A percentile compares a stretch with the other conserved stretches of the same genome.
phyloP scores from a whole-genome alignment of 2,888 invertebrate genomes.

The Drosophila buzzatii region DNA sequence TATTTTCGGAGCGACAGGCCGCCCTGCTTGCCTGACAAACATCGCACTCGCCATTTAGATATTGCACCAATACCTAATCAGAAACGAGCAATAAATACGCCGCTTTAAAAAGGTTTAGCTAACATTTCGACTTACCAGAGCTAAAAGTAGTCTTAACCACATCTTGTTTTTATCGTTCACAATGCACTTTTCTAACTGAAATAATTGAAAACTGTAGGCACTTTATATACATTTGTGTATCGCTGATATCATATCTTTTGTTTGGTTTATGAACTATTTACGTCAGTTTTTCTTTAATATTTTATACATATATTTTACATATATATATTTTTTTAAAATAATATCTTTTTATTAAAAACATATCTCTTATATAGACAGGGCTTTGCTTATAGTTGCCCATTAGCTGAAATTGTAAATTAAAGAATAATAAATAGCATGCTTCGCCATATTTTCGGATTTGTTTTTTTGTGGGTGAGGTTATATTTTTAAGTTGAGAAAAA shows the following conservation, averaged over 20 bases:
- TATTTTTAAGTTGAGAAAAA: too few species aligned
- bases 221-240: constrained; percentile 30
- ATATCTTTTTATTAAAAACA: not conserved
- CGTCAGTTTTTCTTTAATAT: not conserved
- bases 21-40: constrained; percentile 44
- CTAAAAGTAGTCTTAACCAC: constrained; percentile 43
- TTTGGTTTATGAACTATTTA: constrained; percentile 3
- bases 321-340: too few species aligned
- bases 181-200: constrained; percentile 31
- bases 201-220: not conserved
- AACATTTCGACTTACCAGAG: constrained; percentile 52
- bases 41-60: constrained; percentile 48
- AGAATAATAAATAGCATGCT: too few species aligned
- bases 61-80: constrained; percentile 42
- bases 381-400: not conserved
- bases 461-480: too few species aligned
- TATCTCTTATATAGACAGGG: not conserved
- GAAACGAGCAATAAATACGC: not conserved
- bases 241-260: constrained; percentile 28
- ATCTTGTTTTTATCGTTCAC: constrained; percentile 23
- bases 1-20: constrained; percentile 60
- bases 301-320: too few species aligned
- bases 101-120: too few species aligned
- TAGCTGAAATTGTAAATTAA: not conserved
- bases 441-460: too few species aligned